These are phyloP conservation scores for Sycophila sp. DNA, from an alignment of 1,140 invertebrate species.

Conservation along the genomic window DNA sequence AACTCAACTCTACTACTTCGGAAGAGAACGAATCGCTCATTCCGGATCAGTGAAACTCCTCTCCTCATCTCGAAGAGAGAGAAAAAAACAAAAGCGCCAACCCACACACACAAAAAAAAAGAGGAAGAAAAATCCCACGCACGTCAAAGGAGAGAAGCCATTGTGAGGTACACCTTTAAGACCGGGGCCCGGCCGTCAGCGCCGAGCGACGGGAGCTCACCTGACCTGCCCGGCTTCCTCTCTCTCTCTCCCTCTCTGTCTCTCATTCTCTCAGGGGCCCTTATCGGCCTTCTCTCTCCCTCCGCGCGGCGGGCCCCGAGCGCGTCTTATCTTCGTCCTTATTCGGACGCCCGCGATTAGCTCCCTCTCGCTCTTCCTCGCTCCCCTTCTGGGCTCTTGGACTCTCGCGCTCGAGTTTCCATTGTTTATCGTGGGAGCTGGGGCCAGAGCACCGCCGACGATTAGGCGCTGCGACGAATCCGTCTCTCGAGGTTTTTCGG, in stretches of 20 bases:
- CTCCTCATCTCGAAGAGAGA: too few relatives aligned
- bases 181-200: not conserved
- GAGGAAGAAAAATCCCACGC: not conserved
- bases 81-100: not conserved
- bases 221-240: conserved; percentile 25
- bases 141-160: not conserved
- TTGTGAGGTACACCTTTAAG: conserved; percentile 1
- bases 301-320: conserved; percentile 2
- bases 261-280: too few relatives aligned
- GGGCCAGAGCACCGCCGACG: too few relatives aligned
- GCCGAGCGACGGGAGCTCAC: conserved; percentile 12
- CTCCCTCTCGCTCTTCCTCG: not conserved
- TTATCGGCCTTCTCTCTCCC: conserved; percentile 9
- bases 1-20: too few relatives aligned
- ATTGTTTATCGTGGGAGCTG: too few relatives aligned
- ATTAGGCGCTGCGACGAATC: too few relatives aligned
- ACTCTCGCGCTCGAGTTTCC: not conserved
- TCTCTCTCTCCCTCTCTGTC: conserved; percentile 2
- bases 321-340: conserved; percentile 35
- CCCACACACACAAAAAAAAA: too few relatives aligned
- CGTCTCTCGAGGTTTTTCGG: too few relatives aligned
- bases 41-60: too few relatives aligned
- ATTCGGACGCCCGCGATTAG: conserved; percentile 26
- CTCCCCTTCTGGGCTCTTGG: not conserved
- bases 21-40: too few relatives aligned